phyloP scores from a whole-genome alignment of 37 sponge, comb jelly and placozoan species.

The Axinella damicornis region DNA sequence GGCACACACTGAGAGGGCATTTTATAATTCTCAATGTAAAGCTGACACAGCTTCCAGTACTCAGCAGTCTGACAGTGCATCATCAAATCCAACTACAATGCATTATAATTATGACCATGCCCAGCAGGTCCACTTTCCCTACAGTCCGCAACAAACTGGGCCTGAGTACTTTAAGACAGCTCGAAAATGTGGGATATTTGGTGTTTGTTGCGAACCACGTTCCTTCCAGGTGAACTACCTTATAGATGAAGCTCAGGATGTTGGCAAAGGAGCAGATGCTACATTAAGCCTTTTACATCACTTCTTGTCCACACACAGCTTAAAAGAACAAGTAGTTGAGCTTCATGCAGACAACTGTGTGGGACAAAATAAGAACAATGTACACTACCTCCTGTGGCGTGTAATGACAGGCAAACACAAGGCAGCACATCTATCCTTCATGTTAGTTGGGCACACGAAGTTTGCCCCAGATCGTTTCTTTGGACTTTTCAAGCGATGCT shows the following conservation, averaged over 20 bases:
- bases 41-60: too few species aligned
- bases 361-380: neutral
- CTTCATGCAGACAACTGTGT: constrained; percentile 15
- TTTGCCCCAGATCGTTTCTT: constrained; percentile 9
- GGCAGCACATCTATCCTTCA: neutral
- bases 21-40: too few species aligned
- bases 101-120: constrained; percentile 1
- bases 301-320: constrained; percentile 17
- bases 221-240: constrained; percentile 37
- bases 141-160: constrained; percentile 11
- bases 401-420: constrained; percentile 2
- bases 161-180: constrained; percentile 15
- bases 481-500: neutral
- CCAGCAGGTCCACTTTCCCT: constrained; percentile 8
- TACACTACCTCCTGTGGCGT: constrained; percentile 29
- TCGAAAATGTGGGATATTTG: constrained; percentile 1
- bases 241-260: constrained; percentile 41
- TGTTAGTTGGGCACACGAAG: constrained; percentile 10
- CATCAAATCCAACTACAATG: neutral
- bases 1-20: neutral
- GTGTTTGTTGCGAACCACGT: constrained; percentile 13
- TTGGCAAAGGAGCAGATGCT: constrained; percentile 39
- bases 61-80: too few species aligned
- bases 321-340: neutral
- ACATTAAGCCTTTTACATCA: constrained; percentile 42